Evolutionary conservation across 2,888 invertebrate genomes (phyloP), one percentile per base, ranked within the genome.

Genomic region (Euclidia mi): DNA sequence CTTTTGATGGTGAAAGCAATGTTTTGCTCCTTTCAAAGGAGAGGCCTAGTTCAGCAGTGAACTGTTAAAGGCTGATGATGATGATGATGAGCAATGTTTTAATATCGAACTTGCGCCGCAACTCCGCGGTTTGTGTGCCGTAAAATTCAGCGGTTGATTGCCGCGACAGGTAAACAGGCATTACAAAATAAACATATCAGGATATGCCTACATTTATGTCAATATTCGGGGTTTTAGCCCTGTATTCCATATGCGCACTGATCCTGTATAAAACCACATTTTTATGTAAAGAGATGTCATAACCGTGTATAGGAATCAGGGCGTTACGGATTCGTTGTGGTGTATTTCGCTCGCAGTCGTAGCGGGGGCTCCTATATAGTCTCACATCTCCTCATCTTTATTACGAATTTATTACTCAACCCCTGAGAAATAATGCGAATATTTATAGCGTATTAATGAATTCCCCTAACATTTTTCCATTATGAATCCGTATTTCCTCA

Each of bases 371-470:
- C 76, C 76, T 76, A 84, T 85, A 87, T 82, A 81, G 73, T 76
- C 78, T 71, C 76, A 71, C 67, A 78, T 81, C 78, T 79, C 76
- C 68, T 75, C 66, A 68, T 84, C 80, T 89, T 89, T 89, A 89
- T 90, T 85, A 82, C 82, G 73, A 82, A 88, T 90, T 90, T 90
- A 91, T 87, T 87, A 80, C 87, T 49, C 68, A 67, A 75, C 80
- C 71, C 77, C 77, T 61, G 78, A 69, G 74, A 79, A 85, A 81
- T 87, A 89, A 88, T 83, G 82, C 53, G 81, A 73, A 78, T 83
- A 82, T 87, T 88, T 89, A 91, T 87, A 74, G 82, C 73, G 83
- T 88, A 89, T 87, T 90, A 89, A 88, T 87, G 82, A 86, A 83
- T 84, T 81, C 77, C 71, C 64, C 61, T 34, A 48, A 49, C 47